Percentiles rank a stretch among this genome's conserved stretches.
These are phyloP conservation scores for Sarcophaga subvicina DNA, from an alignment of 2,888 invertebrate genomes.

Conservation along the genomic window DNA sequence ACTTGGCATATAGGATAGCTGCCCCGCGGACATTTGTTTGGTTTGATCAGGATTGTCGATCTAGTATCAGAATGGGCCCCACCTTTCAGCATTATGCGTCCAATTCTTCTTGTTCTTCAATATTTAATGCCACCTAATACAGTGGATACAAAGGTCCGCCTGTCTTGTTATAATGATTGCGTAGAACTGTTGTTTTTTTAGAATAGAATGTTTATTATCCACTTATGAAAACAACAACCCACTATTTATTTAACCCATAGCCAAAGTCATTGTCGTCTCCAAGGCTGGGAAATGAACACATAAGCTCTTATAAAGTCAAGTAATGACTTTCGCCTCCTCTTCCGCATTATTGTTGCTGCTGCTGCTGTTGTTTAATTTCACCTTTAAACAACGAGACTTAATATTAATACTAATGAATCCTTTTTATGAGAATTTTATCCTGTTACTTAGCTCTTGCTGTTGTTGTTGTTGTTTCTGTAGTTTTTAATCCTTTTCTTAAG, in stretches of 20 bases:
- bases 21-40: too few species aligned
- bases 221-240: background rate
- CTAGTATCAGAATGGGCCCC: too few species aligned
- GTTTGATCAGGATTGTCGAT: too few species aligned
- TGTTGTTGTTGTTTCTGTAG: background rate
- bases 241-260: background rate
- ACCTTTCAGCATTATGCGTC: too few species aligned
- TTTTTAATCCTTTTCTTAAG: conserved; percentile 15
- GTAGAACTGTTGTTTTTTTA: too few species aligned
- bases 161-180: too few species aligned
- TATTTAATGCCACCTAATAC: too few species aligned
- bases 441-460: conserved; percentile 26
- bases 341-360: background rate
- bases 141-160: too few species aligned
- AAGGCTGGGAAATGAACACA: conserved; percentile 1
- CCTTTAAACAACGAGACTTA: conserved; percentile 36
- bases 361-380: background rate
- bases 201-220: too few species aligned
- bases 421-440: conserved; percentile 31
- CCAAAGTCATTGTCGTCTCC: conserved; percentile 20
- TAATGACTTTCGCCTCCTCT: background rate
- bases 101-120: too few species aligned
- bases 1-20: too few species aligned
- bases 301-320: conserved; percentile 11
- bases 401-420: conserved; percentile 58